These are phyloP conservation scores for Melanotus villosus DNA, from an alignment of 2,888 invertebrate genomes.

Conservation along the genomic window DNA sequence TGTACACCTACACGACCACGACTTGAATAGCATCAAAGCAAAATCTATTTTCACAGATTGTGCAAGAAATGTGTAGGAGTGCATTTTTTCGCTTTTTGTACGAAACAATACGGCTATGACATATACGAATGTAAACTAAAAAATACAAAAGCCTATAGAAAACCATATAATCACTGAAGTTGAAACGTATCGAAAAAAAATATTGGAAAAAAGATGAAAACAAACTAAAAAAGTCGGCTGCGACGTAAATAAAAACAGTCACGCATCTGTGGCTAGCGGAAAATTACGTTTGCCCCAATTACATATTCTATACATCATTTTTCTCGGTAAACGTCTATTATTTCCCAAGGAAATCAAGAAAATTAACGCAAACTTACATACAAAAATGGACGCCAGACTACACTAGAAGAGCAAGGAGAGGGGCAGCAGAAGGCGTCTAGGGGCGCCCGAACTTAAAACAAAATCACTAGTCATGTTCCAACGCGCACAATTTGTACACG, in stretches of 20 bases:
- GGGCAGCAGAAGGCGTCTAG: conserved; percentile 56
- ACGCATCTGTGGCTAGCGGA: neutral
- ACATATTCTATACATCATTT: neutral
- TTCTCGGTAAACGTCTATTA: neutral
- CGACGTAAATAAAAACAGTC: conserved; percentile 5
- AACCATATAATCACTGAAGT: too few species aligned
- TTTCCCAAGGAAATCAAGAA: conserved; percentile 10
- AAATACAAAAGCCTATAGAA: too few species aligned
- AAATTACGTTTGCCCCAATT: neutral
- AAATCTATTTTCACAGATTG: conserved; percentile 49
- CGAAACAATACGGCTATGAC: conserved; percentile 16
- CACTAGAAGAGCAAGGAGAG: conserved; percentile 59
- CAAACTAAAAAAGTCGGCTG: neutral
- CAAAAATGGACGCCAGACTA: conserved; percentile 66
- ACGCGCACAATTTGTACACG: conserved; percentile 48
- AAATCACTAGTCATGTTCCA: conserved; percentile 62
- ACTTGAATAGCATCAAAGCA: conserved; percentile 41
- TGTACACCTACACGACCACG: conserved; percentile 43
- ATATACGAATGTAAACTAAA: too few species aligned
- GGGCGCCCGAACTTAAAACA: conserved; percentile 55
- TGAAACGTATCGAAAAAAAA: too few species aligned
- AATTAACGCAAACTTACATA: conserved; percentile 48
- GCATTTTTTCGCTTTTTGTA: neutral
- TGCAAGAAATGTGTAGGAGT: conserved; percentile 23
- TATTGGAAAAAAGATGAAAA: conserved; percentile 4